Evolutionary conservation across 2,113 vertebrate species (phyloP).

Genomic region (Melanostigma gelatinosum): DNA sequence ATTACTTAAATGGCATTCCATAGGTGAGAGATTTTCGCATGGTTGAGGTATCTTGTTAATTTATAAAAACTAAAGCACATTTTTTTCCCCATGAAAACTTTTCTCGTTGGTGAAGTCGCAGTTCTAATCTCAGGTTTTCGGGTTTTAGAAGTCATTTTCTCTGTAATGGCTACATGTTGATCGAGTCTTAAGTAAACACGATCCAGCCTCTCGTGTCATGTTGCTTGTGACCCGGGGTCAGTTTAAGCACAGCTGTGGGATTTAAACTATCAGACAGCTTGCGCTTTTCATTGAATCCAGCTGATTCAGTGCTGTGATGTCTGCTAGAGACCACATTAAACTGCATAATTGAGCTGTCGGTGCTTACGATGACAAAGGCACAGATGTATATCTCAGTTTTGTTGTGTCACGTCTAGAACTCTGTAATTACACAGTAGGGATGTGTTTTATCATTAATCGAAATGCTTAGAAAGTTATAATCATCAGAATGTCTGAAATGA

Average conservation of each 20-base stretch:
- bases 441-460: neutral
- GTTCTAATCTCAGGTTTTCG: neutral
- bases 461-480: neutral
- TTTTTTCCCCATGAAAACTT: neutral
- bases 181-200: conserved; percentile 33
- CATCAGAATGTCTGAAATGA: neutral
- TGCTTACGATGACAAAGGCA: neutral
- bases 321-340: neutral
- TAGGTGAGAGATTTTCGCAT: neutral
- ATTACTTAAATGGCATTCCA: neutral
- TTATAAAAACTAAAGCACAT: neutral
- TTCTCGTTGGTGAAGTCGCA: neutral
- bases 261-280: conserved; percentile 24
- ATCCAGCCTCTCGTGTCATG: conserved; percentile 50
- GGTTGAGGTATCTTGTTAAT: neutral
- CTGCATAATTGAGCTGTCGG: neutral
- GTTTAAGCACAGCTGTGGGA: conserved; percentile 35
- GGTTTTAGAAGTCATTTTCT: neutral
- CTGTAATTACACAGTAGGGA: neutral
- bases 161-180: conserved; percentile 7
- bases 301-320: conserved; percentile 8
- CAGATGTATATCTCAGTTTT: neutral
- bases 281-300: conserved; percentile 2
- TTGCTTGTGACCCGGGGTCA: conserved; percentile 44
- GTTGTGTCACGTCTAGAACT: neutral